phyloP scores from a whole-genome alignment of 2,888 invertebrate species.

The Apotomis capreana region DNA sequence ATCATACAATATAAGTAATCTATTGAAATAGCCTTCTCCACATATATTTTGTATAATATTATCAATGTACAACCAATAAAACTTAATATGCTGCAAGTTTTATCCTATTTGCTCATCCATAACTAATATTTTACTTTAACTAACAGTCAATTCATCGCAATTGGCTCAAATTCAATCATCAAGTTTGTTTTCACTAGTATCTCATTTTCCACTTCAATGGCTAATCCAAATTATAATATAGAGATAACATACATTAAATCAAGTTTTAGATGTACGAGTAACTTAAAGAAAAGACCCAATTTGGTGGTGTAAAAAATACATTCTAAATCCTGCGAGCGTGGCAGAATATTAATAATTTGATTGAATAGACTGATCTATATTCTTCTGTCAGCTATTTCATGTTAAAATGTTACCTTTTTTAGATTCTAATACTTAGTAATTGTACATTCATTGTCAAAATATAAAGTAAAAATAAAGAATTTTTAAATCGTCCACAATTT shows the following conservation, averaged over 20 bases:
- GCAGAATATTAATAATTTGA: background rate
- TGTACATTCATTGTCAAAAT: no score
- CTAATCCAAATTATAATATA: background rate
- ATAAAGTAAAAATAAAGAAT: no score
- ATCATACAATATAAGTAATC: no score
- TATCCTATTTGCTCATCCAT: no score
- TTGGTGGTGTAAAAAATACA: background rate
- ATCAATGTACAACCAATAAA: no score
- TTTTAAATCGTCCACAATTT: no score
- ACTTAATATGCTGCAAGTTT: no score
- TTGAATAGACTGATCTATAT: background rate
- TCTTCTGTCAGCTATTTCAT: background rate
- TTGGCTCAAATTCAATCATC: background rate
- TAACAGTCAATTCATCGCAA: background rate
- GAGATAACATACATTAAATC: conserved; percentile 13
- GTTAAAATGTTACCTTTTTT: no score
- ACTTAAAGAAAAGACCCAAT: conserved; percentile 16
- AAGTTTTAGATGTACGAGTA: conserved; percentile 2
- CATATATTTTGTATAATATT: no score
- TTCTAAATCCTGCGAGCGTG: background rate
- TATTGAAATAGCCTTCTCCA: no score
- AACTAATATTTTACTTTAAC: background rate
- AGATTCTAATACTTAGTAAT: no score
- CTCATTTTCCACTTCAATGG: conserved; percentile 10
- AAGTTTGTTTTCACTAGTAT: background rate